Base-by-base conservation (phyloP, 1,140 invertebrate species). In the Calycopis cecrops region DNA sequence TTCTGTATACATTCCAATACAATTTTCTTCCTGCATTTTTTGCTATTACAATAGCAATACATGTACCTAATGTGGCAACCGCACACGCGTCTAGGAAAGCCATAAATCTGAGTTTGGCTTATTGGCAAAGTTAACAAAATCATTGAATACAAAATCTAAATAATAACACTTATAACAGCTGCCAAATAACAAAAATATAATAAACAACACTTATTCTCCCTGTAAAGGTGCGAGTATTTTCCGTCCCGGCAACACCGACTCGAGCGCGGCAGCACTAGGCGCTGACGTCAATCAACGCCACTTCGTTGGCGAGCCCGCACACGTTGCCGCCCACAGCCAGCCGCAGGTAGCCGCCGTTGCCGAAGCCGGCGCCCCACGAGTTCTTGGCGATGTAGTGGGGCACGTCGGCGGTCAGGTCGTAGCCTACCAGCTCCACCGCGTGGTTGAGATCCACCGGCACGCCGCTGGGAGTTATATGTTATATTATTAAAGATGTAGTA, bases 351-450 rank as follows among this genome's bases (percentile, higher is more conserved):
- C 96, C 96, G 44, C 90, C 81, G 63, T 92, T 87, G 0, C 95
- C 95, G 72, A 95, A 97, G 6, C 89, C 85, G 10, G 84, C 65
- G 0, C 95, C 95, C 95, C 96, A 97, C 0, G 95, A 96, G 86
- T 97, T 97, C 65, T 93, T 91, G 0, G 94, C 92, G 44, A 97
- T 96, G 68, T 96, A 97, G 83, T 93, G 92, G 0, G 96, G 95
- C 37, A 94, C 90, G 12, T 90, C 79, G 54, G 89, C 92, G 17
- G 90, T 91, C 14, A 92, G 73, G 74, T 97, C 93, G 76, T 97
- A 97, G 0, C 96, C 96, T 1, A 97, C 93, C 60, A 97, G 92
- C 79, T 94, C 91, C 0, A 96, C 94, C 1, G 95, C 95, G 79
- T 97, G 96, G 85, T 97, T 97, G 18, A 92, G 73, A 65, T 91